Percentiles rank a stretch among this genome's conserved stretches.
Evolutionary conservation across 2,888 invertebrate species (phyloP).

Genomic region (Tipula confusa): DNA sequence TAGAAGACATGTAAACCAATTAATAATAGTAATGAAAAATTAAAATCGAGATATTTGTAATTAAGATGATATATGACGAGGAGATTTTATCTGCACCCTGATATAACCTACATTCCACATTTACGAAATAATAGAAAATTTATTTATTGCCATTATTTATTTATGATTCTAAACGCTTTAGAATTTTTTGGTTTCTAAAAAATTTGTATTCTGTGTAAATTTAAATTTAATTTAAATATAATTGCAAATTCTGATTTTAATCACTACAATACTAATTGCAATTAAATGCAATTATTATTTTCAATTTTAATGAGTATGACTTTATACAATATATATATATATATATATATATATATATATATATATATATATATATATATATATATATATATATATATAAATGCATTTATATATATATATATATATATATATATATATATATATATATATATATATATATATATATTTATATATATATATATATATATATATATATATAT

Average conservation of each 20-base stretch:
- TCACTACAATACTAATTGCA: neutral
- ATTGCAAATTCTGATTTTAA: neutral
- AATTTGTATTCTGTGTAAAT: neutral
- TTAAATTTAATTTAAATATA: constrained; percentile 1
- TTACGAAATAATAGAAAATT: neutral
- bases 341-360: too few relatives aligned
- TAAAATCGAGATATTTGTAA: too few relatives aligned
- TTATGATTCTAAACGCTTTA: neutral
- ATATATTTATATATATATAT: too few relatives aligned
- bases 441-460: too few relatives aligned
- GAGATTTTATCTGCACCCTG: neutral
- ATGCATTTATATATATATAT: too few relatives aligned
- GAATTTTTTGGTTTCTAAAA: neutral
- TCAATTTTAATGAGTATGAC: neutral
- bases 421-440: too few relatives aligned
- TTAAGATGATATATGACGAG: neutral
- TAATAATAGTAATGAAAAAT: too few relatives aligned
- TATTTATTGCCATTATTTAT: neutral
- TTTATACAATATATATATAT: neutral
- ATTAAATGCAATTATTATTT: neutral
- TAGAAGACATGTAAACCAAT: too few relatives aligned
- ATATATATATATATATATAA: too few relatives aligned
- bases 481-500: too few relatives aligned
- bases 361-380: too few relatives aligned
- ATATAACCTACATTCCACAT: neutral